Conservation (phyloP, 2,797 vertebrate genomes). For the Dermochelys coriacea region DNA sequence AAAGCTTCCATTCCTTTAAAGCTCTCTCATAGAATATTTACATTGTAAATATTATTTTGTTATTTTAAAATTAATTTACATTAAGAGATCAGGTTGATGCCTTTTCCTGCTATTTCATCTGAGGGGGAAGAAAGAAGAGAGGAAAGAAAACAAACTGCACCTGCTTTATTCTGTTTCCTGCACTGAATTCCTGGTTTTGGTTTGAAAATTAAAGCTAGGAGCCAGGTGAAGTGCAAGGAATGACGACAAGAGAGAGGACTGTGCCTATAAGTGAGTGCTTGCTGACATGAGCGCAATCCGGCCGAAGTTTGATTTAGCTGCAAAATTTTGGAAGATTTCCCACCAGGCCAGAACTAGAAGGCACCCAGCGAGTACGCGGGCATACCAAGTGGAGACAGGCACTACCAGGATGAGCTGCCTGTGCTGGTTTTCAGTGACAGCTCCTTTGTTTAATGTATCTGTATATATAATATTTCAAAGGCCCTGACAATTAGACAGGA, state of each 20-base stretch:
- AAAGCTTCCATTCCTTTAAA: not conserved
- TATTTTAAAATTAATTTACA: not conserved
- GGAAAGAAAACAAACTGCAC: not conserved
- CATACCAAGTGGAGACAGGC: not conserved
- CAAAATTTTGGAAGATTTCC: not conserved
- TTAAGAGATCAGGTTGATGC: accelerated
- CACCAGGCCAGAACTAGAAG: not conserved
- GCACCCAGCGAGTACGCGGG: not conserved
- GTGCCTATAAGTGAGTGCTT: not conserved
- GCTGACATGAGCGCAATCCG: not conserved
- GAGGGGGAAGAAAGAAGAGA: not conserved
- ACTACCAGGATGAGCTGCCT: not conserved
- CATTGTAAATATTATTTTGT: not conserved
- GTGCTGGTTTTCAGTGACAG: not conserved
- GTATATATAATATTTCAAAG: not conserved
- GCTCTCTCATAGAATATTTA: not conserved
- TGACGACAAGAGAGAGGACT: not conserved
- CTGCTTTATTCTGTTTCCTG: not conserved
- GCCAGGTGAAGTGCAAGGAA: not conserved
- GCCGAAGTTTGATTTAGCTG: not conserved
- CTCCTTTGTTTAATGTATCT: not conserved
- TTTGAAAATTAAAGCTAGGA: not conserved
- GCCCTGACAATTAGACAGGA: not conserved
- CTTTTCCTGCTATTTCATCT: not conserved
- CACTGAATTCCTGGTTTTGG: not conserved